Conservation (phyloP, 2,797 vertebrate genomes). For the Acipenser oxyrinchus region DNA sequence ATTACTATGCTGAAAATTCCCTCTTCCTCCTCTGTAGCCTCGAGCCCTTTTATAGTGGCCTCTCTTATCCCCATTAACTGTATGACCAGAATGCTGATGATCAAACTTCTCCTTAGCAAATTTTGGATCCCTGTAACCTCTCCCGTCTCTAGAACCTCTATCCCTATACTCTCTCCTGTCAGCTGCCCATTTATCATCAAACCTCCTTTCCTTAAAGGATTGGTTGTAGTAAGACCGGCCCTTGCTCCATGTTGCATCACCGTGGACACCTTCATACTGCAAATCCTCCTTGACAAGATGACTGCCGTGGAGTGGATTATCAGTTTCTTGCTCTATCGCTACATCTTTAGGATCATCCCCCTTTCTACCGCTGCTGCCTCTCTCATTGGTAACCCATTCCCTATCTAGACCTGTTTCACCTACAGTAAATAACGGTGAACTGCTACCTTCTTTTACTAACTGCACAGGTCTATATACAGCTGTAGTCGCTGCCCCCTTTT, state of each 20-base stretch:
- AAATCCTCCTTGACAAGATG: slow-evolving; percentile 40
- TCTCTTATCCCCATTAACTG: not conserved
- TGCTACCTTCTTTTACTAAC: not conserved
- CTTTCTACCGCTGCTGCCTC: not conserved
- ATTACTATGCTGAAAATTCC: slow-evolving; percentile 1
- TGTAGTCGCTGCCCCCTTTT: not conserved
- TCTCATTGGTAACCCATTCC: not conserved
- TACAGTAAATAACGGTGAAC: not conserved
- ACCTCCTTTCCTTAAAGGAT: slow-evolving; percentile 28
- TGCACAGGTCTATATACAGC: not conserved
- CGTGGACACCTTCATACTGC: slow-evolving; percentile 50
- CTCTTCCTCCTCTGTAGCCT: slow-evolving; percentile 14
- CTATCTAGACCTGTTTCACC: not conserved
- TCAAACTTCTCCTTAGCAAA: not conserved
- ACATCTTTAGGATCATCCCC: slow-evolving; percentile 24
- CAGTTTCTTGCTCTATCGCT: slow-evolving; percentile 32
- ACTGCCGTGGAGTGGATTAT: slow-evolving; percentile 15
- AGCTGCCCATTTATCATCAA: slow-evolving; percentile 42
- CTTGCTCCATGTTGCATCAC: slow-evolving; percentile 45
- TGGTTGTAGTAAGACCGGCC: slow-evolving; percentile 50
- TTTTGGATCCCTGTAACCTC: slow-evolving; percentile 5
- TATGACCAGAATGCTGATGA: too few relatives aligned
- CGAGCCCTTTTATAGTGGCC: not conserved
- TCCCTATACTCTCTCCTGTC: slow-evolving; percentile 17
- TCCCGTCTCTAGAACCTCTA: slow-evolving; percentile 9